These are phyloP conservation scores for Melipona quadrifasciata DNA, from an alignment of 1,140 invertebrate species.

Conservation along the genomic window DNA sequence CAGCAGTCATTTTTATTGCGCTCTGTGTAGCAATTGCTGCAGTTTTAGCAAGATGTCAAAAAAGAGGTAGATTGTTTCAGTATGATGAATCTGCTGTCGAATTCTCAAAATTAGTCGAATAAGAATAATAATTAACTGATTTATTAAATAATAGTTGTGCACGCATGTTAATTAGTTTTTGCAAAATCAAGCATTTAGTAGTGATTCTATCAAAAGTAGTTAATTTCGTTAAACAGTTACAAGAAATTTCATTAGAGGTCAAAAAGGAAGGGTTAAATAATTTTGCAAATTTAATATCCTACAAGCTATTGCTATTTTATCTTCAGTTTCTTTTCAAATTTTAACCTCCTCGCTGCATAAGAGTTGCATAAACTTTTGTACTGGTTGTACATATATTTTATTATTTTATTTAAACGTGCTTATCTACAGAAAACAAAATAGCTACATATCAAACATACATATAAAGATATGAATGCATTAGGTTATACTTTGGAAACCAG, in stretches of 20 bases:
- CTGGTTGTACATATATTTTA: slow-evolving; percentile 12
- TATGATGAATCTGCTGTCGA: slow-evolving; percentile 73
- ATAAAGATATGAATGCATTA: background rate
- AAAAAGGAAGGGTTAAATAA: background rate
- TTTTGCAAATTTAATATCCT: background rate
- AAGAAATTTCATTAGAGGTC: background rate
- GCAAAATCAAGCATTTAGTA: background rate
- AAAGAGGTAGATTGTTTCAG: slow-evolving; percentile 77
- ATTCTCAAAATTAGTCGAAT: slow-evolving; percentile 77
- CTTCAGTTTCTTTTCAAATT: background rate
- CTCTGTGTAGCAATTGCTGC: slow-evolving; percentile 74
- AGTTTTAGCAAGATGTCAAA: slow-evolving; percentile 76
- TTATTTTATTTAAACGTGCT: too few relatives aligned
- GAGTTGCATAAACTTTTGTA: slow-evolving; percentile 15
- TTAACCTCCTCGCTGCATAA: background rate
- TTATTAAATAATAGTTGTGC: slow-evolving; percentile 45
- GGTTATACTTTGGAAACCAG: background rate
- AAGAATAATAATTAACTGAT: slow-evolving; percentile 40
- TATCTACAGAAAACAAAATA: background rate
- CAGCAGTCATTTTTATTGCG: slow-evolving; percentile 72
- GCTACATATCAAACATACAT: background rate
- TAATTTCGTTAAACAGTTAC: background rate
- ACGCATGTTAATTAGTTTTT: slow-evolving; percentile 48
- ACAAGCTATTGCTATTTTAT: background rate
- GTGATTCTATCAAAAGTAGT: slow-evolving; percentile 7